Percentiles rank a stretch among this genome's conserved stretches.
These are phyloP conservation scores for Eulemur mongoz DNA, from an alignment of 2,797 vertebrate genomes.

Conservation along the genomic window DNA sequence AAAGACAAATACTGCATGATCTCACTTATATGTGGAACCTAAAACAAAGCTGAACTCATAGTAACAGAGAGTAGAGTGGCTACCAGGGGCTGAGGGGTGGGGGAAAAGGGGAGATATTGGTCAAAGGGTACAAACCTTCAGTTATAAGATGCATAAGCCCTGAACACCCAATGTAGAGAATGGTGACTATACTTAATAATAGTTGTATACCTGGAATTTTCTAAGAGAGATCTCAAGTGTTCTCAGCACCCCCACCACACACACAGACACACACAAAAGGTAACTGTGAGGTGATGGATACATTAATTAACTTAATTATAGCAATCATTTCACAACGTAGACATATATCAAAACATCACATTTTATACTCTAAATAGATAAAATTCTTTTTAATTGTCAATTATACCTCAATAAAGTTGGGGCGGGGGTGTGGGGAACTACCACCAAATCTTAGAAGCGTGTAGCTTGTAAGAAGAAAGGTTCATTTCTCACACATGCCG, in stretches of 20 bases:
- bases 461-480: neutral
- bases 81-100: neutral
- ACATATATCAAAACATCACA: neutral
- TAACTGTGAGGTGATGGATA: neutral
- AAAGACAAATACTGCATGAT: neutral
- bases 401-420: neutral
- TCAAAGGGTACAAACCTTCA: neutral
- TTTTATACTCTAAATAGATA: neutral
- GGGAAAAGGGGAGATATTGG: neutral
- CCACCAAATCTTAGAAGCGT: neutral
- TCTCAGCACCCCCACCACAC: no score
- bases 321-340: neutral
- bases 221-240: neutral
- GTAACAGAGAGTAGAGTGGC: neutral
- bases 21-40: neutral
- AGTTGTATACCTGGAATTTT: neutral
- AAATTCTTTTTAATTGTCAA: neutral
- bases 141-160: neutral
- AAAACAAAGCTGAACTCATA: neutral
- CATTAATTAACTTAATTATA: neutral
- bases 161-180: neutral
- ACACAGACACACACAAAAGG: neutral
- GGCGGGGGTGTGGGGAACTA: neutral
- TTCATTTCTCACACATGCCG: neutral
- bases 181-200: neutral